Conservation (phyloP, 2,888 invertebrate genomes). For the Melanchra persicariae region DNA sequence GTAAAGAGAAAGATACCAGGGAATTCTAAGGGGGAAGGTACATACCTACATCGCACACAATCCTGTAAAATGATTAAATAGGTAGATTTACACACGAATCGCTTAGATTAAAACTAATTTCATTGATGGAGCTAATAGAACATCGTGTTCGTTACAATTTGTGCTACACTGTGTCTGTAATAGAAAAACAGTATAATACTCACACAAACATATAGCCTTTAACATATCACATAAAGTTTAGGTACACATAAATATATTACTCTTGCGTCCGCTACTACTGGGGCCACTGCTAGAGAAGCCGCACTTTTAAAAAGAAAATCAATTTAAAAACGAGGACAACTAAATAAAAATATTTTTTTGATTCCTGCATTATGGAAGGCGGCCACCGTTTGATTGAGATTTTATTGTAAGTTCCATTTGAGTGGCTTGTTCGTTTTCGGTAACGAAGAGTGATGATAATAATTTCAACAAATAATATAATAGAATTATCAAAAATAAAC, state of each 20-base stretch:
- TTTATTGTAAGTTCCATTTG: constrained; percentile 66
- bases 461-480: constrained; percentile 8
- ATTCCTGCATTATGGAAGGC: constrained; percentile 73
- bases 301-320: constrained; percentile 67
- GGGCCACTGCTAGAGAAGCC: constrained; percentile 79
- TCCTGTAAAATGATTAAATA: constrained; percentile 45
- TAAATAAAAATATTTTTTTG: constrained; percentile 65
- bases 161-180: constrained; percentile 67
- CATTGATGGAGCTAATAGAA: constrained; percentile 44
- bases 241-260: constrained; percentile 79
- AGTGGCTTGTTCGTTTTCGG: constrained; percentile 80
- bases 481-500: not conserved
- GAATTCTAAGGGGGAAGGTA: constrained; percentile 35
- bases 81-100: constrained; percentile 57
- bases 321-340: constrained; percentile 68
- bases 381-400: constrained; percentile 78
- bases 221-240: constrained; percentile 86
- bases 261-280: constrained; percentile 74
- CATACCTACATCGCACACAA: constrained; percentile 36
- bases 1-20: constrained; percentile 22
- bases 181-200: constrained; percentile 72
- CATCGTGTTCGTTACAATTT: constrained; percentile 55
- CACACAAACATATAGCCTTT: constrained; percentile 83
- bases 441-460: constrained; percentile 31
- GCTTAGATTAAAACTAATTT: constrained; percentile 62